These are phyloP conservation scores for Myopa testacea DNA, from an alignment of 2,888 invertebrate genomes.

Conservation along the genomic window DNA sequence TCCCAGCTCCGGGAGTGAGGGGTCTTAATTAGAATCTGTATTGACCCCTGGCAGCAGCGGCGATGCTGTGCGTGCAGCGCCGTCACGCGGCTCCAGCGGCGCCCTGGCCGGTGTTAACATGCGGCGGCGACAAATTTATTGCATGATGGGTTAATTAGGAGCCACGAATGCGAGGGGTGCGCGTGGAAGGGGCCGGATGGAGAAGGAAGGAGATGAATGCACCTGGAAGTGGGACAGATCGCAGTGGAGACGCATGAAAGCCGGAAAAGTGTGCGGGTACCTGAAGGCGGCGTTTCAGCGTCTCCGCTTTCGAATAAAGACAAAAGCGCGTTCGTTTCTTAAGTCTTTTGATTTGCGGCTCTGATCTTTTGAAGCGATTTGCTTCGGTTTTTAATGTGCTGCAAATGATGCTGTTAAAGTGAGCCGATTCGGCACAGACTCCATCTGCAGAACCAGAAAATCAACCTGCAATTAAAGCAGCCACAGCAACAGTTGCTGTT, in stretches of 20 bases:
- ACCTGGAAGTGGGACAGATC: too few species aligned
- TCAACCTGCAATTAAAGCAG: not conserved
- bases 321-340: not conserved
- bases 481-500: too few species aligned
- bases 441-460: not conserved
- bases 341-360: not conserved
- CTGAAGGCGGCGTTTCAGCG: not conserved
- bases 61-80: not conserved
- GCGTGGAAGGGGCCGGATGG: not conserved
- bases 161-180: not conserved
- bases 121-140: slow-evolving; percentile 37
- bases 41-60: not conserved
- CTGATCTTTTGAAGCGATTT: not conserved
- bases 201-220: not conserved
- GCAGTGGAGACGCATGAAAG: not conserved
- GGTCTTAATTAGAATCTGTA: not conserved
- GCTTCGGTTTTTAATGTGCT: too few species aligned
- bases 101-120: slow-evolving; percentile 30
- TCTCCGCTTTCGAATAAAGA: not conserved
- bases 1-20: not conserved
- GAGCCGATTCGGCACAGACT: too few species aligned
- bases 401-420: too few species aligned
- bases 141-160: slow-evolving; percentile 36
- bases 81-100: slow-evolving; percentile 24
- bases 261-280: not conserved